Conservation (phyloP, 2,888 invertebrate genomes). For the Eurois occulta region DNA sequence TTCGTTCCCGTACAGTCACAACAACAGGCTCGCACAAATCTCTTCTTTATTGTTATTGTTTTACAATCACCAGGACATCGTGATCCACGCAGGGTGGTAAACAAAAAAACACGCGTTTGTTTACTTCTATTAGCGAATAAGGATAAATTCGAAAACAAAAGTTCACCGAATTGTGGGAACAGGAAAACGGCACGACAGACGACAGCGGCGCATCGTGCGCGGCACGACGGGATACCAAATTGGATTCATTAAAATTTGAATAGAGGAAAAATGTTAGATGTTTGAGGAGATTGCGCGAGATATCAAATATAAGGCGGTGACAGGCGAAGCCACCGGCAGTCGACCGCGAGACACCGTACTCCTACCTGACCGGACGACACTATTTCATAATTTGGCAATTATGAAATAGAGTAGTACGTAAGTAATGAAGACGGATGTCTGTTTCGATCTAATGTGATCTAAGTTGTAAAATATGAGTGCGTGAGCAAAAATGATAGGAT, state of each 20-base stretch:
- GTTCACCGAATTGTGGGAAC: constrained; percentile 20
- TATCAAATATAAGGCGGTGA: background rate
- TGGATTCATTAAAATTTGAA: constrained; percentile 35
- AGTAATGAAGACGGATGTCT: background rate
- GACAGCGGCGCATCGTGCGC: background rate
- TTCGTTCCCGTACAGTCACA: background rate
- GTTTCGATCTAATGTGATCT: too few species aligned
- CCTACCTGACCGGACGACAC: background rate
- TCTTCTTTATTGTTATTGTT: constrained; percentile 30
- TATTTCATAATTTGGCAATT: too few species aligned
- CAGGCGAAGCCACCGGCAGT: background rate
- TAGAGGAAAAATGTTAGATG: constrained; percentile 1
- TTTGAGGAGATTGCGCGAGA: background rate
- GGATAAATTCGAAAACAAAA: constrained; percentile 36
- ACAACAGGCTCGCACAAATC: constrained; percentile 11
- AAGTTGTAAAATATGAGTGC: background rate
- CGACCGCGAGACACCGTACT: background rate
- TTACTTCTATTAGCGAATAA: constrained; percentile 39
- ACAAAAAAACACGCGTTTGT: constrained; percentile 32
- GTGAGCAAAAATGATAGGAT: background rate
- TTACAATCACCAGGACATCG: constrained; percentile 22
- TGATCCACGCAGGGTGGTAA: constrained; percentile 7
- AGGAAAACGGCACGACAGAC: constrained; percentile 21
- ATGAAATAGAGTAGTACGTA: background rate
- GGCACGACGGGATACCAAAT: background rate